phyloP scores from a whole-genome alignment of 1,140 invertebrate species.

The Drosophila prosaltans region DNA sequence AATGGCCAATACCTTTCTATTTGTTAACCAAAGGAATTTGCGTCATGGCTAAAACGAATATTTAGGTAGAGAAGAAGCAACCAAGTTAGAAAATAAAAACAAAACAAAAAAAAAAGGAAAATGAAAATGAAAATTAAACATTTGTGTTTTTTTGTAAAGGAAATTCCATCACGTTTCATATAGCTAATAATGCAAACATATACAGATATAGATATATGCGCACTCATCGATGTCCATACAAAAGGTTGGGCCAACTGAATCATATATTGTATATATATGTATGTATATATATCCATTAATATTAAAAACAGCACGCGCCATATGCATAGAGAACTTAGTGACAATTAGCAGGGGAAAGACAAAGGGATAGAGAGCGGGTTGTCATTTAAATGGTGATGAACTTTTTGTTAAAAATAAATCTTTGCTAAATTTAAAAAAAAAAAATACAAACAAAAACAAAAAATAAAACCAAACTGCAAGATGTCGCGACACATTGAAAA shows the following conservation, averaged over 20 bases:
- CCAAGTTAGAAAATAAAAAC: too few relatives aligned
- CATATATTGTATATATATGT: slow-evolving; percentile 1
- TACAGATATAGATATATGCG: neutral
- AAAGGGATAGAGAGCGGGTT: too few relatives aligned
- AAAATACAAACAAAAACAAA: too few relatives aligned
- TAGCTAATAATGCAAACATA: neutral
- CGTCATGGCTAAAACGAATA: too few relatives aligned
- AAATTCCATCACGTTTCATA: neutral
- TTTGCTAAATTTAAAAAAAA: slow-evolving; percentile 63
- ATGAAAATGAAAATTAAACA: neutral
- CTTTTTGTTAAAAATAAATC: slow-evolving; percentile 64
- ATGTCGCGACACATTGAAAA: slow-evolving; percentile 71
- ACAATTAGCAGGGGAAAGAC: too few relatives aligned
- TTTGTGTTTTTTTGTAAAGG: neutral
- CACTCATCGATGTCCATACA: slow-evolving; percentile 20
- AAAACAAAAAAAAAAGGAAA: neutral
- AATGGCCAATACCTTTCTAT: too few relatives aligned
- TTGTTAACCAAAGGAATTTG: too few relatives aligned
- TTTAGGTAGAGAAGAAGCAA: too few relatives aligned
- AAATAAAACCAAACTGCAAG: slow-evolving; percentile 26
- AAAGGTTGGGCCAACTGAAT: slow-evolving; percentile 42
- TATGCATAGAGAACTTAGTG: slow-evolving; percentile 30
- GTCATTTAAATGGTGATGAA: slow-evolving; percentile 26
- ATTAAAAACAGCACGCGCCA: slow-evolving; percentile 30
- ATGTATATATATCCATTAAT: slow-evolving; percentile 1